Percentiles rank a stretch among this genome's conserved stretches.
Conservation (phyloP, 1,140 invertebrate species). For the Cyclargus thomasi region DNA sequence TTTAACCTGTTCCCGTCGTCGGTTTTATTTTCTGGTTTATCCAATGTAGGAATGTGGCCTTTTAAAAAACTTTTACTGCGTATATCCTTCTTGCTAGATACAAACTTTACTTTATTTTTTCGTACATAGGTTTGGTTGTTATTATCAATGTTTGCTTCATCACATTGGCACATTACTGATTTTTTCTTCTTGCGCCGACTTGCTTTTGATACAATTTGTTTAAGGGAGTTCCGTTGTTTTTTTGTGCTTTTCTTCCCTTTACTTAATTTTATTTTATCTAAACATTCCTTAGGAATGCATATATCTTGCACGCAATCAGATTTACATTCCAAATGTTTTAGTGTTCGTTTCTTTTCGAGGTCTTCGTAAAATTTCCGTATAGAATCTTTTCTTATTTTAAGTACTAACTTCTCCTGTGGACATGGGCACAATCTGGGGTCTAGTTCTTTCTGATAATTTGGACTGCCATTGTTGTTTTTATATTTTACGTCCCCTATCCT, state of each 20-base stretch:
- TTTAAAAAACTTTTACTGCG: not conserved
- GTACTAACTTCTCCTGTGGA: slow-evolving; percentile 11
- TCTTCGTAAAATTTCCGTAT: slow-evolving; percentile 40
- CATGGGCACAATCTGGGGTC: not conserved
- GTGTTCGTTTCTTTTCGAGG: slow-evolving; percentile 28
- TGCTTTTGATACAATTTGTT: not conserved
- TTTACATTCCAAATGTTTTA: slow-evolving; percentile 35
- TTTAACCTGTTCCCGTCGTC: slow-evolving; percentile 21
- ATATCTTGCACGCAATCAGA: slow-evolving; percentile 27
- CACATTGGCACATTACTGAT: not conserved
- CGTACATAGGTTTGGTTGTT: not conserved
- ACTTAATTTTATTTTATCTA: slow-evolving; percentile 29
- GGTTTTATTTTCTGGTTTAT: not conserved
- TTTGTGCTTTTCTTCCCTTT: slow-evolving; percentile 19
- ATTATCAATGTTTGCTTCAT: not conserved
- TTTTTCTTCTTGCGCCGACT: not conserved
- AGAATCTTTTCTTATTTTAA: slow-evolving; percentile 41
- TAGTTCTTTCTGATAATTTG: slow-evolving; percentile 6
- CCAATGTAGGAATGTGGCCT: not conserved
- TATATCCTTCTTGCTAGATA: not conserved
- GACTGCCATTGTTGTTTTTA: slow-evolving; percentile 14
- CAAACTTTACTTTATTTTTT: not conserved
- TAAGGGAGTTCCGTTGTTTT: not conserved
- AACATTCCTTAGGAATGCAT: slow-evolving; percentile 38
- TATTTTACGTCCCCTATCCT: slow-evolving; percentile 26